These are phyloP conservation scores for Excalfactoria chinensis DNA, from an alignment of 2,113 vertebrate genomes.

Conservation along the genomic window DNA sequence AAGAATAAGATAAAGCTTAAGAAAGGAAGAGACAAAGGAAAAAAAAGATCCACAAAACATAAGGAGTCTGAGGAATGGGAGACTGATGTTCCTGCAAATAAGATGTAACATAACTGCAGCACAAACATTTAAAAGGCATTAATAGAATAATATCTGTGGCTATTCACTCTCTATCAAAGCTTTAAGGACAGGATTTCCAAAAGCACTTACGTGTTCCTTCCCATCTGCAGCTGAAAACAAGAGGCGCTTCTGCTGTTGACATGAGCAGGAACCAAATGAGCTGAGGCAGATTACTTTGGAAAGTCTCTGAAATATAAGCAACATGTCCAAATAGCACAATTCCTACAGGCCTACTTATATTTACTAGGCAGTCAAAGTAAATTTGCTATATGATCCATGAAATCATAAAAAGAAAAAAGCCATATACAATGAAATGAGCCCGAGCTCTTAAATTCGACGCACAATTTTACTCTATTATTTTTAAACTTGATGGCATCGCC, in stretches of 20 bases:
- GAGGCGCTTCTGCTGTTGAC: neutral
- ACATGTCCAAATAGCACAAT: neutral
- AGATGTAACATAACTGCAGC: neutral
- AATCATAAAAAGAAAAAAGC: constrained; percentile 14
- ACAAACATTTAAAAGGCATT: neutral
- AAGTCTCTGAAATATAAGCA: neutral
- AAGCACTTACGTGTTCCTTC: neutral
- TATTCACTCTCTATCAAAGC: neutral
- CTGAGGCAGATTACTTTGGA: neutral
- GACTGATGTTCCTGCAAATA: neutral
- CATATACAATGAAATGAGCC: neutral
- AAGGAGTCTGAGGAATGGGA: neutral
- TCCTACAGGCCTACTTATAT: constrained; percentile 24
- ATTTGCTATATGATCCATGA: constrained; percentile 18
- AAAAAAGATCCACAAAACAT: neutral
- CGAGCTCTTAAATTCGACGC: neutral
- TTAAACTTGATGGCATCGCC: neutral
- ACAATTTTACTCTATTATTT: neutral
- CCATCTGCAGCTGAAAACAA: neutral
- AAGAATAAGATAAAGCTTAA: neutral
- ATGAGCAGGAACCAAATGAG: neutral
- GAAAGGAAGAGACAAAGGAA: neutral
- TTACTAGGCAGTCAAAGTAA: constrained; percentile 2
- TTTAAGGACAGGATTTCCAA: constrained; percentile 10
- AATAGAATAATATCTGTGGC: neutral